Percentiles rank a stretch among this genome's conserved stretches.
Conservation (phyloP, 2,888 invertebrate genomes). For the Drosophila kuntzei region DNA sequence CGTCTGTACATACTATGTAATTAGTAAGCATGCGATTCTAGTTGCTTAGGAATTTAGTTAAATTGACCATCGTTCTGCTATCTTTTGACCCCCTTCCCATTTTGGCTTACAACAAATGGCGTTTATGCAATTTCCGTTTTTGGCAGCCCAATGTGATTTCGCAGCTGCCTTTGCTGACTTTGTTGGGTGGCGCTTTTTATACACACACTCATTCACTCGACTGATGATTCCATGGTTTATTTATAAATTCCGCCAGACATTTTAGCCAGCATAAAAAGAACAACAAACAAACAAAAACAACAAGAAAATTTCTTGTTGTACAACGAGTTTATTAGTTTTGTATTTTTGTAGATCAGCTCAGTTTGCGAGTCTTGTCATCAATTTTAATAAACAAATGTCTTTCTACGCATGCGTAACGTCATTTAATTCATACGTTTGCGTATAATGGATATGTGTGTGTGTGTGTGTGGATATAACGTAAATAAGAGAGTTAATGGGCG, state of each 20-base stretch:
- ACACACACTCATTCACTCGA: constrained; percentile 25
- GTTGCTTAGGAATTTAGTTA: constrained; percentile 1
- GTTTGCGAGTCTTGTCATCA: constrained; percentile 29
- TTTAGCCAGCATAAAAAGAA: constrained; percentile 37
- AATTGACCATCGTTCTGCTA: not conserved
- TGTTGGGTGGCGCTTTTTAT: constrained; percentile 24
- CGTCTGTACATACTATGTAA: too few species aligned
- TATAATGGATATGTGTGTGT: not conserved
- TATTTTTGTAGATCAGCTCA: constrained; percentile 17
- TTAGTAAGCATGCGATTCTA: not conserved
- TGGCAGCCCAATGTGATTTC: constrained; percentile 28
- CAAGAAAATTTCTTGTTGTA: constrained; percentile 24
- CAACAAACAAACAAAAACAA: constrained; percentile 12
- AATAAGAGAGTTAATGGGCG: constrained; percentile 25
- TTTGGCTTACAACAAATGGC: constrained; percentile 2
- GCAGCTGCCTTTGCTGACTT: constrained; percentile 20
- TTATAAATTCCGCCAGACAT: constrained; percentile 69
- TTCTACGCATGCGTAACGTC: constrained; percentile 60
- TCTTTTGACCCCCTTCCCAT: not conserved
- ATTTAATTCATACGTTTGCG: constrained; percentile 21
- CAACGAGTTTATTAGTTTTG: constrained; percentile 29
- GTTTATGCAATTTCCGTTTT: constrained; percentile 53
- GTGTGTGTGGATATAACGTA: not conserved
- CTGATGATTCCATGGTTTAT: constrained; percentile 83
- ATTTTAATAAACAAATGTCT: constrained; percentile 29